A percentile compares a stretch with the other conserved stretches of the same genome.
phyloP scores from a whole-genome alignment of 2,113 vertebrate genomes.

The Peromyscus leucopus region DNA sequence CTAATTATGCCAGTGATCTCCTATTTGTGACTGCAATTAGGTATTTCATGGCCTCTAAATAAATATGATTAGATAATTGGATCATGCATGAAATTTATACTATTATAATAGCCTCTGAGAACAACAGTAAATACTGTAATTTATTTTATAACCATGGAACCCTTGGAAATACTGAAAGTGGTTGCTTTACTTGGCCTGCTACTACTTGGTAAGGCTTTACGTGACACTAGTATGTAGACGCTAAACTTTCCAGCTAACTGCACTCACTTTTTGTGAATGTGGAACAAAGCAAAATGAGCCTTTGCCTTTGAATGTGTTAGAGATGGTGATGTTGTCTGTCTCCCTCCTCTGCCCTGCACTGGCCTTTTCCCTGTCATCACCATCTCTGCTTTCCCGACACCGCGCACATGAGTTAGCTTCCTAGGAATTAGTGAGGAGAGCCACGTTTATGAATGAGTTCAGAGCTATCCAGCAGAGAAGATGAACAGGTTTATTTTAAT shows the following conservation, averaged over 20 bases:
- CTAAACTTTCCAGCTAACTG: neutral
- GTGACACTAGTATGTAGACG: constrained; percentile 38
- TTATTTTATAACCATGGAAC: constrained; percentile 59
- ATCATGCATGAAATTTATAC: constrained; percentile 79
- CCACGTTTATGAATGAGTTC: constrained; percentile 27
- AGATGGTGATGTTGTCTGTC: neutral
- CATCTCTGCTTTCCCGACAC: neutral
- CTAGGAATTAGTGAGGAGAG: constrained; percentile 9
- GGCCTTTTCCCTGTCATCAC: neutral
- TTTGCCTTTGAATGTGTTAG: neutral
- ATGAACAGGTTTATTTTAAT: neutral
- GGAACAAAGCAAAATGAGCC: constrained; percentile 1
- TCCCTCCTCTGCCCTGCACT: neutral
- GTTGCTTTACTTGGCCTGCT: constrained; percentile 60
- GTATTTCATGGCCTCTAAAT: constrained; percentile 76
- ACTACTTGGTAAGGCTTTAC: constrained; percentile 15
- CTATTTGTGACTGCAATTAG: constrained; percentile 77
- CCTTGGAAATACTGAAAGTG: constrained; percentile 63
- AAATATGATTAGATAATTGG: constrained; percentile 80
- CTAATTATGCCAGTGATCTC: constrained; percentile 76
- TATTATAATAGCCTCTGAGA: constrained; percentile 75
- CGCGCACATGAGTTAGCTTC: neutral
- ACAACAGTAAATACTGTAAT: constrained; percentile 77
- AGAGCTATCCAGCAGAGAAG: constrained; percentile 20
- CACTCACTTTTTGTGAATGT: neutral